phyloP scores from a whole-genome alignment of 2,113 vertebrate species.

The Mustela lutreola region DNA sequence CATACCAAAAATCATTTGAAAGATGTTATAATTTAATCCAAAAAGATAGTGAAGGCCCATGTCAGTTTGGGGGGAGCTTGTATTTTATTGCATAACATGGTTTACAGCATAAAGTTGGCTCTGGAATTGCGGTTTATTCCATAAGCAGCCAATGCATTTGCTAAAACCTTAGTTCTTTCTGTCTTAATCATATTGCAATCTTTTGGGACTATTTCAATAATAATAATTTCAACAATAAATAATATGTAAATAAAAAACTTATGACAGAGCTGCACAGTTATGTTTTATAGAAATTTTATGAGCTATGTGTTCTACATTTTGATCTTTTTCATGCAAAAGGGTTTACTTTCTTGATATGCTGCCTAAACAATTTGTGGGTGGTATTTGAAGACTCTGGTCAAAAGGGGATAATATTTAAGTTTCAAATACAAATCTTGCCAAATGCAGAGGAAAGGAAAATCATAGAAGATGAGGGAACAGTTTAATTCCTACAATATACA shows the following conservation, averaged over 20 bases:
- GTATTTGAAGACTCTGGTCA: constrained; percentile 64
- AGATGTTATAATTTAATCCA: constrained; percentile 85
- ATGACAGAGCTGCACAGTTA: constrained; percentile 36
- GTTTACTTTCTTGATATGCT: constrained; percentile 54
- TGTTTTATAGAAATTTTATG: constrained; percentile 78
- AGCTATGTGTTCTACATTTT: constrained; percentile 63
- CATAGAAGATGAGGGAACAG: not conserved
- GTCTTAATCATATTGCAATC: constrained; percentile 80
- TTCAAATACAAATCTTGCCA: constrained; percentile 66
- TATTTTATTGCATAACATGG: constrained; percentile 81
- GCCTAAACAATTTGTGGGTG: constrained; percentile 73
- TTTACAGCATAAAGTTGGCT: constrained; percentile 82
- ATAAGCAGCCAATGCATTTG: constrained; percentile 81
- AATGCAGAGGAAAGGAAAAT: constrained; percentile 58
- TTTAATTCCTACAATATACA: not conserved
- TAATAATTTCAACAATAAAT: constrained; percentile 79
- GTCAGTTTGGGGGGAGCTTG: constrained; percentile 84
- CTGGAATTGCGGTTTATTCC: constrained; percentile 74
- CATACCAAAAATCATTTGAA: constrained; percentile 87
- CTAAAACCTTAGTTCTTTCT: constrained; percentile 76
- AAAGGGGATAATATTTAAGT: constrained; percentile 65
- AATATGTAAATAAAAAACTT: constrained; percentile 58
- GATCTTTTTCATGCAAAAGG: constrained; percentile 68
- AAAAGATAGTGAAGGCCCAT: constrained; percentile 85
- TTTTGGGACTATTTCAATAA: constrained; percentile 76